Evolutionary conservation across 2,888 invertebrate genomes (phyloP).

Genomic region (Nyleta sp.): DNA sequence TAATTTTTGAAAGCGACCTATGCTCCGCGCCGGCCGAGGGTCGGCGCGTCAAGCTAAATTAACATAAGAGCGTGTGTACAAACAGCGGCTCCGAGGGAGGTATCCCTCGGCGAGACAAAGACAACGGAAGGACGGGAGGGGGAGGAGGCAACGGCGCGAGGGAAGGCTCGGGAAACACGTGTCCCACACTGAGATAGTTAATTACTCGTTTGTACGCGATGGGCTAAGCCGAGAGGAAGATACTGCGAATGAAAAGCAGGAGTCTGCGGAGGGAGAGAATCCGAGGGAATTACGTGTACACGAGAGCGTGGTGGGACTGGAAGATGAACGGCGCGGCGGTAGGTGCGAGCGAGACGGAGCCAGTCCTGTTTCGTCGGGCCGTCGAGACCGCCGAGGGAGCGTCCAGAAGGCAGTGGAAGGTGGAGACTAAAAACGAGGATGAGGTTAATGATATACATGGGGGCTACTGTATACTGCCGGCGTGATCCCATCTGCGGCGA

Average conservation of each 20-base stretch:
- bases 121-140: constrained; percentile 53
- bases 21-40: constrained; percentile 59
- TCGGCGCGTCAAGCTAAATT: constrained; percentile 81
- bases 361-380: constrained; percentile 74
- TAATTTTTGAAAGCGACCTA: constrained; percentile 73
- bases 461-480: constrained; percentile 76
- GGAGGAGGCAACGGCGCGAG: constrained; percentile 57
- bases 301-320: constrained; percentile 52
- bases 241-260: constrained; percentile 64
- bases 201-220: constrained; percentile 81
- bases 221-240: constrained; percentile 69
- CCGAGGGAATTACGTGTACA: constrained; percentile 39
- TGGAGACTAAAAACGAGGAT: constrained; percentile 78
- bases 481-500: constrained; percentile 76
- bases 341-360: constrained; percentile 62
- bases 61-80: constrained; percentile 82
- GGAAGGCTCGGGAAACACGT: constrained; percentile 78
- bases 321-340: constrained; percentile 24
- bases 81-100: constrained; percentile 74
- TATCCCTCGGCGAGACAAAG: constrained; percentile 55
- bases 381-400: constrained; percentile 71
- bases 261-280: constrained; percentile 52
- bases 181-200: constrained; percentile 82
- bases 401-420: constrained; percentile 62
- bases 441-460: constrained; percentile 80